A percentile compares a stretch with the other conserved stretches of the same genome.
These are phyloP conservation scores for Noctuana brunneofusca DNA, from an alignment of 2,888 invertebrate species.

Conservation along the genomic window DNA sequence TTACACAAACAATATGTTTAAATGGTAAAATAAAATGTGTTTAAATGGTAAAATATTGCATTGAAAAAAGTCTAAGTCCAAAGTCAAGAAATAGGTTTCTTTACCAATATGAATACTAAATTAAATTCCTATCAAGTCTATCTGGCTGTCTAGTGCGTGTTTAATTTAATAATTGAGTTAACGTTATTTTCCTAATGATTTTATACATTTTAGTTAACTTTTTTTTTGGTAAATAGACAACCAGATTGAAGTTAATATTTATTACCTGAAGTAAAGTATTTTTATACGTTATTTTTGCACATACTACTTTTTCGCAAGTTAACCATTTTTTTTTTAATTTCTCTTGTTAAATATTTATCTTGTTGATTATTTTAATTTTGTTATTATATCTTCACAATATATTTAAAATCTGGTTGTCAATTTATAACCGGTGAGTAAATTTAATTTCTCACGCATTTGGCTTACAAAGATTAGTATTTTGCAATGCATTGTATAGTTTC, in stretches of 20 bases:
- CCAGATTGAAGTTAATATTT: not conserved
- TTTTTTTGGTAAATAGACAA: not conserved
- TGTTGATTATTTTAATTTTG: not conserved
- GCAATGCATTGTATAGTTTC: constrained; percentile 42
- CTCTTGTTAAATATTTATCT: not conserved
- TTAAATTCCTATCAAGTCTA: not conserved
- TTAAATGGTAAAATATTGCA: no score
- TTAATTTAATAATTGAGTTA: not conserved
- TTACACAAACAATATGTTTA: no score
- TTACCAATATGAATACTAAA: not conserved
- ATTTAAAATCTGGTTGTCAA: constrained; percentile 21
- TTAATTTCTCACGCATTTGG: constrained; percentile 17
- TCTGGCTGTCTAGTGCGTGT: not conserved
- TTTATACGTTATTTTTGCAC: not conserved
- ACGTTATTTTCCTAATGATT: not conserved
- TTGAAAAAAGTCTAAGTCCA: no score
- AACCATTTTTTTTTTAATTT: not conserved
- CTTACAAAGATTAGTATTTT: constrained; percentile 27
- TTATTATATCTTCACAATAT: not conserved
- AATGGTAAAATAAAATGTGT: no score
- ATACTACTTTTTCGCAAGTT: no score
- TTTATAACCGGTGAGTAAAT: constrained; percentile 21
- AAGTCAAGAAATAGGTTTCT: not conserved
- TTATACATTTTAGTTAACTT: not conserved
- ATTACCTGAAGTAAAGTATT: not conserved